A percentile compares a stretch with the other conserved stretches of the same genome.
Conservation (phyloP, 2,797 vertebrate species). For the Loris lydekkerianus region DNA sequence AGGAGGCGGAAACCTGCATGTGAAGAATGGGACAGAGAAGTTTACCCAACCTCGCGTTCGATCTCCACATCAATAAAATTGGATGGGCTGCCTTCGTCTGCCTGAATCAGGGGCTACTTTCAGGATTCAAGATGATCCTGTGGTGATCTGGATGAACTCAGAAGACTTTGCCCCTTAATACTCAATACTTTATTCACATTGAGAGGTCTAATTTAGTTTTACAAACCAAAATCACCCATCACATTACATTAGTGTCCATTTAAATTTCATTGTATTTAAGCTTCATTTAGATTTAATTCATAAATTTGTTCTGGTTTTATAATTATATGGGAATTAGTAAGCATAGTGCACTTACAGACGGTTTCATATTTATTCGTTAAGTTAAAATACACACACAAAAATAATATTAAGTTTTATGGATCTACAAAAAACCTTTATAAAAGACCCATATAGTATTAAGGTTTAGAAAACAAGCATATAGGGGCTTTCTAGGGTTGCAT, state of each 20-base stretch:
- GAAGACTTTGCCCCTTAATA: background rate
- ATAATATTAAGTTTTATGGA: background rate
- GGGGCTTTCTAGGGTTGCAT: background rate
- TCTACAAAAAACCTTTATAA: background rate
- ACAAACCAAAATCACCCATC: background rate
- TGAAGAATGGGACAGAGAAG: background rate
- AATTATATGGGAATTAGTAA: background rate
- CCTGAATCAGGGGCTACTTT: background rate
- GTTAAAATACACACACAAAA: background rate
- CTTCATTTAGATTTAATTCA: slow-evolving; percentile 8
- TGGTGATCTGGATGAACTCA: background rate
- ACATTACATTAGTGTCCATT: background rate
- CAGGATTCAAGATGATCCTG: background rate
- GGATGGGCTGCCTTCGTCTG: background rate
- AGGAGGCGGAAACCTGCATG: background rate
- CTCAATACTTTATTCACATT: background rate
- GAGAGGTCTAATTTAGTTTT: background rate
- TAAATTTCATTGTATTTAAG: background rate
- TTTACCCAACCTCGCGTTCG: background rate
- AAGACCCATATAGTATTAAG: background rate
- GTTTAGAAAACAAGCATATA: background rate
- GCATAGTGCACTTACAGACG: background rate
- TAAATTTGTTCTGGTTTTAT: background rate
- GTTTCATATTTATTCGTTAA: background rate
- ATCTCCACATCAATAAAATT: background rate